These are phyloP conservation scores for Enteromius viviparus DNA, from an alignment of 2,797 vertebrate genomes.

Conservation along the genomic window DNA sequence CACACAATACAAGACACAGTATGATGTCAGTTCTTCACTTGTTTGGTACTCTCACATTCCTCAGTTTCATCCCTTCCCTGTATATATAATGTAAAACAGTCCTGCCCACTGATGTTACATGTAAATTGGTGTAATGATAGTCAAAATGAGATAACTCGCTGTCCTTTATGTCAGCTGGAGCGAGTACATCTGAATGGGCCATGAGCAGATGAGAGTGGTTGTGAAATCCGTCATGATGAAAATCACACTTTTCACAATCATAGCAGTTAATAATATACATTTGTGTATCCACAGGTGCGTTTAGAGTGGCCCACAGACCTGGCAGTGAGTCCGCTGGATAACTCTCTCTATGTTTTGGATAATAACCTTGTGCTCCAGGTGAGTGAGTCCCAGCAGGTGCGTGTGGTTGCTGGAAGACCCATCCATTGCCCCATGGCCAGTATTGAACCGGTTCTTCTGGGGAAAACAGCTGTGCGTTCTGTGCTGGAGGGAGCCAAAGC, in stretches of 20 bases:
- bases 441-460: constrained; percentile 82
- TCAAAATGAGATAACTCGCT: constrained; percentile 1
- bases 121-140: neutral
- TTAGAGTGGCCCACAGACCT: constrained; percentile 89
- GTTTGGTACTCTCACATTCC: neutral
- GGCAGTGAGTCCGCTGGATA: constrained; percentile 86
- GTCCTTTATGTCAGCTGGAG: neutral
- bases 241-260: constrained; percentile 15
- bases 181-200: neutral
- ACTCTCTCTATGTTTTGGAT: constrained; percentile 88
- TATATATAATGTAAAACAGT: constrained; percentile 3
- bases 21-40: neutral
- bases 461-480: constrained; percentile 83
- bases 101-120: neutral
- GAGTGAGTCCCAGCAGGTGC: constrained; percentile 80
- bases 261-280: constrained; percentile 24
- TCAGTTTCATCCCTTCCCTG: neutral
- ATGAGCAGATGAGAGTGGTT: neutral
- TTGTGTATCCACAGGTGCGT: constrained; percentile 75
- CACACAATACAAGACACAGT: constrained; percentile 5
- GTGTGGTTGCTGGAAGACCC: constrained; percentile 85
- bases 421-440: constrained; percentile 88
- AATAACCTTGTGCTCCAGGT: constrained; percentile 90
- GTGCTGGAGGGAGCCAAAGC: constrained; percentile 84
- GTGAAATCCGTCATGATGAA: neutral